Base-by-base conservation (phyloP, 2,113 vertebrate genomes). In the Hipposideros armiger region DNA sequence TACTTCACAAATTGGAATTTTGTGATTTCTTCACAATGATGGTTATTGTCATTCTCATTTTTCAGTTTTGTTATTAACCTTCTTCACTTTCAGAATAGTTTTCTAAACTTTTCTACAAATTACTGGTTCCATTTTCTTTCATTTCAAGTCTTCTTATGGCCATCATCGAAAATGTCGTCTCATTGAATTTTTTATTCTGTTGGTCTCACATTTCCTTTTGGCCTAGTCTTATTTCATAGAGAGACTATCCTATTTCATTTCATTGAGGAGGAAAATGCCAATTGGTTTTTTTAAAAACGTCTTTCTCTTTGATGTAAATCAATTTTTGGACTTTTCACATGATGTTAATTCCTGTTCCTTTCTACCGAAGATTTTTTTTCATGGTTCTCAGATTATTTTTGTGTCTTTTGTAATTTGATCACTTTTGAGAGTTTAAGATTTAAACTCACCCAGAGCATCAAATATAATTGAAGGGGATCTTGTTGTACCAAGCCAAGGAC, bases 401-500 rank as follows among this genome's bases (percentile, higher is more conserved):
- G 15, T 72, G 7, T 42, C 84, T 70, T 69, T 80, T 15, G 20
- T 28, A 62, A 95, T 64, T 86, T 42, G 64, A 40, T 60, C 40
- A 32, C 32, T 73, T 67, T 74, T 86, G 66, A 86, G 40, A 56
- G 72, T 56, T 90, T 50, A 66, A 80, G 66, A 85, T 86, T 86
- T 85, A 80, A 95, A 90, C 8, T 40, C 40, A 94, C 30, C 32
- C 56, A 94, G 40, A 86, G 40, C 15, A 90, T 81, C 47, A 50
- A 67, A 58, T 58, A 74, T 73, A 73, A 56, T 58, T 66, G 15
- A 74, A 73, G 20, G 15, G 20, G 15, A 52, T 60, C 32, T 90
- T 54, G 19, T 19, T 74, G 32, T 14, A 74, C 73, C 14, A 58
- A n/a, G 40, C 32, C 81, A 90, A 86, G 14, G 7, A 28, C 26